These are phyloP conservation scores for Craterocephalus amniculus DNA, from an alignment of 2,797 vertebrate species.

Conservation along the genomic window DNA sequence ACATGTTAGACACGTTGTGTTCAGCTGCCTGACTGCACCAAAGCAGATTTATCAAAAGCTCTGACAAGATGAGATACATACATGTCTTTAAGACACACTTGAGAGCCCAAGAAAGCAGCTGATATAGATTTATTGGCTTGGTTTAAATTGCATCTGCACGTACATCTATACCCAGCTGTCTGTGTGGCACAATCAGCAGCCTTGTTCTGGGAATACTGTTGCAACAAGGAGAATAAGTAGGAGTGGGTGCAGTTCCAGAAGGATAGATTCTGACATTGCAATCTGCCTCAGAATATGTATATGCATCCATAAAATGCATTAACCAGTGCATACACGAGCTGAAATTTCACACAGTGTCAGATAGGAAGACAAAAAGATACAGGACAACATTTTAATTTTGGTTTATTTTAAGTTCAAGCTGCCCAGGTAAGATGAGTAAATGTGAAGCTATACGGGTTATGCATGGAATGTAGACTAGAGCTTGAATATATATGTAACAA, in stretches of 20 bases:
- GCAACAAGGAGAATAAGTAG: constrained; percentile 36
- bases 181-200: constrained; percentile 56
- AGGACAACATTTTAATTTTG: background rate
- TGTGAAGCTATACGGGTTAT: background rate
- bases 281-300: constrained; percentile 22
- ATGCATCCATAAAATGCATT: constrained; percentile 3
- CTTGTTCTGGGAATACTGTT: constrained; percentile 48
- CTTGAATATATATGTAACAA: background rate
- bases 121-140: constrained; percentile 67
- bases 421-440: constrained; percentile 1
- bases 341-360: too few relatives aligned
- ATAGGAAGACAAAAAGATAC: background rate
- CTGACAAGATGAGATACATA: constrained; percentile 58
- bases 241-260: constrained; percentile 51
- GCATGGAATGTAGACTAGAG: background rate
- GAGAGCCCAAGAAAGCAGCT: constrained; percentile 58
- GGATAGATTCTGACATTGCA: constrained; percentile 50
- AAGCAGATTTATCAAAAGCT: constrained; percentile 53
- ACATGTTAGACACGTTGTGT: constrained; percentile 26
- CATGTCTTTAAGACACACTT: constrained; percentile 72
- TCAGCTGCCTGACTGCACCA: constrained; percentile 35
- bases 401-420: background rate
- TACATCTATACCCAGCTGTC: constrained; percentile 55
- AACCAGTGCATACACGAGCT: background rate
- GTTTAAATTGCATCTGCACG: constrained; percentile 69